Percentiles rank a stretch among this genome's conserved stretches.
Evolutionary conservation across 2,113 vertebrate genomes (phyloP).

Genomic region (Geococcyx californianus): DNA sequence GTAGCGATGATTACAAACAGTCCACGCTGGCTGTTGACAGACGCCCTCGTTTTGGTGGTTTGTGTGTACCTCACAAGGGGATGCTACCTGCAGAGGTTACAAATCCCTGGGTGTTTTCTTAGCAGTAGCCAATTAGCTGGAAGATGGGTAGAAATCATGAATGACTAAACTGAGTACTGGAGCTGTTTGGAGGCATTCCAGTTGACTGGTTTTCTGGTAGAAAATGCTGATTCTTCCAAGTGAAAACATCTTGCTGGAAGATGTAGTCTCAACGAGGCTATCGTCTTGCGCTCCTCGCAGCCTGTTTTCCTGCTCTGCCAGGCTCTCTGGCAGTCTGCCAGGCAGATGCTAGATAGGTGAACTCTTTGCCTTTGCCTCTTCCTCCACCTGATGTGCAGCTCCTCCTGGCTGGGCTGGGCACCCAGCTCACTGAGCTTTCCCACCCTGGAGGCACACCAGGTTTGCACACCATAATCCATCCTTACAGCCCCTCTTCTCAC

Average conservation of each 20-base stretch:
- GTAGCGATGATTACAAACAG: neutral
- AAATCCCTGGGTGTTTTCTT: neutral
- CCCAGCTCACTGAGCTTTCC: neutral
- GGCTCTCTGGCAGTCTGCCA: neutral
- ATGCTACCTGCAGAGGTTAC: neutral
- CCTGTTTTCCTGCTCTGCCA: neutral
- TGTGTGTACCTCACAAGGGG: neutral
- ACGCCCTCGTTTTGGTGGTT: neutral
- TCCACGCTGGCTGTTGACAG: neutral
- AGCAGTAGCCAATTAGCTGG: constrained; percentile 22
- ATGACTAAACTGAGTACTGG: neutral
- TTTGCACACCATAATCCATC: neutral
- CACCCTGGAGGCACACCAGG: neutral
- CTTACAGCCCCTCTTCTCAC: neutral
- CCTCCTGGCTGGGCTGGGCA: neutral
- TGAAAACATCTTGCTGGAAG: neutral
- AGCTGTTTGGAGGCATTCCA: neutral
- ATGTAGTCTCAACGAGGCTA: neutral
- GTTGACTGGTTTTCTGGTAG: neutral
- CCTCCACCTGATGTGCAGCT: neutral
- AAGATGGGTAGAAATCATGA: constrained; percentile 5
- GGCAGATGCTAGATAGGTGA: neutral
- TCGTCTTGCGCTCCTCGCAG: neutral
- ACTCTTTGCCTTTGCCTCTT: neutral
- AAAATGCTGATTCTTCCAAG: neutral